These are phyloP conservation scores for Nasonia longicornis DNA, from an alignment of 1,140 invertebrate genomes.

Conservation along the genomic window DNA sequence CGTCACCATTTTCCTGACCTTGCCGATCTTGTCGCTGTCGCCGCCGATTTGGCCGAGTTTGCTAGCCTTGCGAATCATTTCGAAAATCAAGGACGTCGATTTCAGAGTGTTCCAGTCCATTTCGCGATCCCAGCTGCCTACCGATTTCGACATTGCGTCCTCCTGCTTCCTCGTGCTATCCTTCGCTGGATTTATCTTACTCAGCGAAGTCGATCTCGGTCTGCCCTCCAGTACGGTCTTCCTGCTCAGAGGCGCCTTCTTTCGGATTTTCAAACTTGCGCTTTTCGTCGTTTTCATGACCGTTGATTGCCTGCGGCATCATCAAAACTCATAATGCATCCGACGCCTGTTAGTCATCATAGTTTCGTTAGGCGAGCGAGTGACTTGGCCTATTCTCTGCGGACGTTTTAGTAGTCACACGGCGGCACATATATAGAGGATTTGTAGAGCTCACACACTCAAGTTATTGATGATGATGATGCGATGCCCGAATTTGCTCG, in stretches of 20 bases:
- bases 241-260: not conserved
- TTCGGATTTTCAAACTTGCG: slow-evolving; percentile 32
- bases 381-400: not conserved
- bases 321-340: slow-evolving; percentile 8
- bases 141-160: not conserved
- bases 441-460: not conserved
- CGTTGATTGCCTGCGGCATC: slow-evolving; percentile 37
- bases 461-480: not conserved
- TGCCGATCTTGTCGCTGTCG: not conserved
- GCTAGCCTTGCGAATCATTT: slow-evolving; percentile 13
- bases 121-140: slow-evolving; percentile 11
- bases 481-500: not conserved
- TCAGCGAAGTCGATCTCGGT: slow-evolving; percentile 27
- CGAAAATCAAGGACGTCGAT: slow-evolving; percentile 30
- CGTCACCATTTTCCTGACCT: slow-evolving; percentile 3
- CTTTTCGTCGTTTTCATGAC: slow-evolving; percentile 43
- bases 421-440: not conserved
- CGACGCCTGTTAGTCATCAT: slow-evolving; percentile 11
- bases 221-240: not conserved
- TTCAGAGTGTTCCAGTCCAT: slow-evolving; percentile 6
- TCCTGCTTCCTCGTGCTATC: not conserved
- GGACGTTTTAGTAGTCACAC: slow-evolving; percentile 23
- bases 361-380: not conserved
- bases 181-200: slow-evolving; percentile 18
- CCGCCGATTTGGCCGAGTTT: not conserved